These are phyloP conservation scores for Cremastinae sp. DNA, from an alignment of 2,888 invertebrate species.

Conservation along the genomic window DNA sequence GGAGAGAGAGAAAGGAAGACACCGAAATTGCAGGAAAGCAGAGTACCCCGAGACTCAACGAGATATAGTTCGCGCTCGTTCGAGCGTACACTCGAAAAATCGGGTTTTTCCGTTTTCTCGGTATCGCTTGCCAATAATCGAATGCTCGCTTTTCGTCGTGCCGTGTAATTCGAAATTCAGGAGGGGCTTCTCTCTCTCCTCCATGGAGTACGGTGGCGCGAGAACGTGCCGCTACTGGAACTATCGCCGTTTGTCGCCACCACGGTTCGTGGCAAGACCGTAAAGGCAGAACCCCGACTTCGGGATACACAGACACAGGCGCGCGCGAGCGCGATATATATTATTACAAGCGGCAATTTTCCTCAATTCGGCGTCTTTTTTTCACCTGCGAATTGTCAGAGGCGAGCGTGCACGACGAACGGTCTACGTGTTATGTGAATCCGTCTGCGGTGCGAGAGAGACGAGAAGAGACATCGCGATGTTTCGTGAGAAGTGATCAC, in stretches of 20 bases:
- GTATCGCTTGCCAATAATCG: neutral
- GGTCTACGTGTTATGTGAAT: neutral
- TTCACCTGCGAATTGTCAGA: neutral
- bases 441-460: neutral
- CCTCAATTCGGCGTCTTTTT: neutral
- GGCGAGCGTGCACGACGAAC: constrained; percentile 9
- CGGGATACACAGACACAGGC: neutral
- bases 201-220: constrained; percentile 59
- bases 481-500: constrained; percentile 1
- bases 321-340: constrained; percentile 7
- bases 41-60: neutral
- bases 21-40: constrained; percentile 22
- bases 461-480: too few relatives aligned
- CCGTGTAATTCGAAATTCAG: constrained; percentile 44
- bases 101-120: neutral
- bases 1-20: constrained; percentile 20
- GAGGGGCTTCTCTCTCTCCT: constrained; percentile 53
- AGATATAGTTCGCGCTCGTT: constrained; percentile 1
- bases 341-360: constrained; percentile 18
- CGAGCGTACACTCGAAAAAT: neutral
- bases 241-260: constrained; percentile 63
- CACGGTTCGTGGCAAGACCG: constrained; percentile 63
- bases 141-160: neutral
- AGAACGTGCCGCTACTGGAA: constrained; percentile 56
- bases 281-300: constrained; percentile 60